These are phyloP conservation scores for Sigmodon hispidus DNA, from an alignment of 2,113 vertebrate genomes.

Conservation along the genomic window DNA sequence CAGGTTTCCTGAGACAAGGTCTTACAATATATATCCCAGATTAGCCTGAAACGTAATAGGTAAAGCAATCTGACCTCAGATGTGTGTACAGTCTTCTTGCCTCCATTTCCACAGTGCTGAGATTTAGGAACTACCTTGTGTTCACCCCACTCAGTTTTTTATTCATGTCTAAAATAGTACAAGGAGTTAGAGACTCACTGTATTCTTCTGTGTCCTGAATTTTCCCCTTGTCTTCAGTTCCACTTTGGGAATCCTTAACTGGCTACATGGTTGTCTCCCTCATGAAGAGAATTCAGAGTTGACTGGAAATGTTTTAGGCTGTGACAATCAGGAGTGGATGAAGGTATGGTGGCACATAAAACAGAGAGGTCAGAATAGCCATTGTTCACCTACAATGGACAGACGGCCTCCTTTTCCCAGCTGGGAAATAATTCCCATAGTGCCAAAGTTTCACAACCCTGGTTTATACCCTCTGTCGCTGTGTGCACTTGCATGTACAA, in stretches of 20 bases:
- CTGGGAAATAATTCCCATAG: background rate
- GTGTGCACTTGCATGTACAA: background rate
- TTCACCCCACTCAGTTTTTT: background rate
- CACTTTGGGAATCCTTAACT: background rate
- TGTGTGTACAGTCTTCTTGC: background rate
- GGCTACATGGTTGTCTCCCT: background rate
- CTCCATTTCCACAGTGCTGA: background rate
- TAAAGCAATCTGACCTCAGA: background rate
- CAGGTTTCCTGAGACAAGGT: background rate
- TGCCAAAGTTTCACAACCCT: background rate
- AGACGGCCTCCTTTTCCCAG: background rate
- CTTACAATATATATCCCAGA: background rate
- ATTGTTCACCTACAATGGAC: background rate
- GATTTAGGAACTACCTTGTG: background rate
- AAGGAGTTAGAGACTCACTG: background rate
- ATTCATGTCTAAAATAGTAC: constrained; percentile 17
- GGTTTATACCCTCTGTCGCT: background rate
- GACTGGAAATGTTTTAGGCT: background rate
- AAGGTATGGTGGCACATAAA: background rate
- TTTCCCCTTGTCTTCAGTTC: background rate
- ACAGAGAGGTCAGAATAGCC: background rate
- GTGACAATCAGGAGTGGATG: background rate
- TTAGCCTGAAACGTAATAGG: background rate
- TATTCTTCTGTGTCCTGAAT: background rate
- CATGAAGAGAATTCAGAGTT: background rate